Evolutionary conservation across 2,888 invertebrate genomes (phyloP).

Genomic region (Drosophila pegasa): DNA sequence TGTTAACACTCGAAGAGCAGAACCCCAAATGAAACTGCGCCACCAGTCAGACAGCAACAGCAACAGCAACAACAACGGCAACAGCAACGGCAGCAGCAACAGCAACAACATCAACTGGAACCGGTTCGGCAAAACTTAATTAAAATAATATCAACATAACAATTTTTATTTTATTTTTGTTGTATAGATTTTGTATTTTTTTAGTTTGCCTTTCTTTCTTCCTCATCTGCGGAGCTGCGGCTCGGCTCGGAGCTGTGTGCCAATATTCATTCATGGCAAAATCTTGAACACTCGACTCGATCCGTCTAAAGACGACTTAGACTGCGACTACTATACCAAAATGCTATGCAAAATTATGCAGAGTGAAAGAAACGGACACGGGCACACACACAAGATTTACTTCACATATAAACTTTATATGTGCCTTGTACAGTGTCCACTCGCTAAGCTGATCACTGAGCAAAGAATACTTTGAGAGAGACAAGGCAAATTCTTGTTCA

Average conservation of each 20-base stretch:
- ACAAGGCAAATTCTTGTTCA: too few species aligned
- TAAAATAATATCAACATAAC: slow-evolving; percentile 83
- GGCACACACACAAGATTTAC: slow-evolving; percentile 69
- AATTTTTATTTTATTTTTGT: slow-evolving; percentile 70
- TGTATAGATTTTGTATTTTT: slow-evolving; percentile 1
- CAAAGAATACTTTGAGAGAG: too few species aligned
- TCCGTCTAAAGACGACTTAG: slow-evolving; percentile 52
- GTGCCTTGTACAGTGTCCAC: slow-evolving; percentile 52
- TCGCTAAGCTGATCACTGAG: slow-evolving; percentile 21
- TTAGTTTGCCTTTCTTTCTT: slow-evolving; percentile 53
- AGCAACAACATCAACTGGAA: slow-evolving; percentile 48
- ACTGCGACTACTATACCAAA: slow-evolving; percentile 56
- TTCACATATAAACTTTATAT: slow-evolving; percentile 49
- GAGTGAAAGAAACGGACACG: slow-evolving; percentile 74
- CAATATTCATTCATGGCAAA: slow-evolving; percentile 78
- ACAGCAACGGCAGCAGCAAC: slow-evolving; percentile 27
- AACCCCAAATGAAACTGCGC: slow-evolving; percentile 68
- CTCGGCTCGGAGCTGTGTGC: slow-evolving; percentile 62
- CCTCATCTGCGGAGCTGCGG: slow-evolving; percentile 57
- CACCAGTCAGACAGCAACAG: slow-evolving; percentile 46
- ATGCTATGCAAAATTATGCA: slow-evolving; percentile 81
- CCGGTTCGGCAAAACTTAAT: slow-evolving; percentile 82
- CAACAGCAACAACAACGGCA: slow-evolving; percentile 27
- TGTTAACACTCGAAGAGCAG: slow-evolving; percentile 75
- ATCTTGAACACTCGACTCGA: slow-evolving; percentile 62